Conservation (phyloP, 2,113 vertebrate species). For the Poicephalus gulielmi region DNA sequence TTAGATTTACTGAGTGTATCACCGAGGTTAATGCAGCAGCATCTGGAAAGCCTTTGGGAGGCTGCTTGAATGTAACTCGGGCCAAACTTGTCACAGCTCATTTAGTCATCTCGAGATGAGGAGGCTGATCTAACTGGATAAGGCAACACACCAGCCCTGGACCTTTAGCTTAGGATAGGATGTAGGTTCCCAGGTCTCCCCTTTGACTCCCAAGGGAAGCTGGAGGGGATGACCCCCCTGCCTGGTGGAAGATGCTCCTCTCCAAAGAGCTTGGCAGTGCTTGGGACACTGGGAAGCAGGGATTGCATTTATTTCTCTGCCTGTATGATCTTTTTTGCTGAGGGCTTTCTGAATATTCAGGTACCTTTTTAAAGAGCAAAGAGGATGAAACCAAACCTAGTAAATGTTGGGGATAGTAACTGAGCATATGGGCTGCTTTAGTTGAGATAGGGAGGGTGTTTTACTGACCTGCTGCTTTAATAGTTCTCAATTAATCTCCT, state of each 20-base stretch:
- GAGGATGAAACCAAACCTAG: rapidly evolving
- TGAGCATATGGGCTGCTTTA: not conserved
- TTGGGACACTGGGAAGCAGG: rapidly evolving
- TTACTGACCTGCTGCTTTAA: not conserved
- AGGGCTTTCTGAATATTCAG: not conserved
- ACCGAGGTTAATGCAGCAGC: not conserved
- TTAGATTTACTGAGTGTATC: not conserved
- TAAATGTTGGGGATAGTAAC: rapidly evolving
- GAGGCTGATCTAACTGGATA: not conserved
- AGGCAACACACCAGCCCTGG: not conserved
- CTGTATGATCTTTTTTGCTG: rapidly evolving
- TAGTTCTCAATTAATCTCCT: not conserved
- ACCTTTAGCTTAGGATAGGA: not conserved
- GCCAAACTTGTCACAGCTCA: not conserved
- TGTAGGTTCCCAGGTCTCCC: not conserved
- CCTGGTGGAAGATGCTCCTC: not conserved
- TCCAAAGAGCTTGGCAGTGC: not conserved
- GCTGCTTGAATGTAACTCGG: rapidly evolving
- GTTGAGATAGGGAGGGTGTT: not conserved
- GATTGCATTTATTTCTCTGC: not conserved
- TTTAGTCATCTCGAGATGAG: not conserved
- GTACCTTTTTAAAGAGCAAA: not conserved
- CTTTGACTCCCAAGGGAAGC: not conserved
- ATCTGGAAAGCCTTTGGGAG: not conserved
- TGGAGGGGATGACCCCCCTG: not conserved